phyloP scores from a whole-genome alignment of 2,797 vertebrate species.

The Nasua narica region DNA sequence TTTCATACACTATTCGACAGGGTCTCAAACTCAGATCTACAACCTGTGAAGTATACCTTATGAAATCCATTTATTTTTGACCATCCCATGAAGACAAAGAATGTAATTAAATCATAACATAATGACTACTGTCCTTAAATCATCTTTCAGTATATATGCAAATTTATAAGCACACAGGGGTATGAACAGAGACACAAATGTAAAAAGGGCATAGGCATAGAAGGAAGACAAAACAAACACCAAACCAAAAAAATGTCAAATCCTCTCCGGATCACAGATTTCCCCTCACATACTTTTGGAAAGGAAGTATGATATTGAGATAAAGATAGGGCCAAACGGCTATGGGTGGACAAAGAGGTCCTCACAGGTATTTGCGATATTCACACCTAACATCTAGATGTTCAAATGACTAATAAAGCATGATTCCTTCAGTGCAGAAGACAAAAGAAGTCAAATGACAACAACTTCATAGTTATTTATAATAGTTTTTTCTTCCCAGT shows the following conservation, averaged over 20 bases:
- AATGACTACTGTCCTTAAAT: background rate
- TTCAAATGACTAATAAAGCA: background rate
- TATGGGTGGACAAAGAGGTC: background rate
- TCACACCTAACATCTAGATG: background rate
- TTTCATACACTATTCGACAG: background rate
- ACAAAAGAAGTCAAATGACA: background rate
- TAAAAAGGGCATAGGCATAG: background rate
- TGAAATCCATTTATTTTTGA: constrained; percentile 4
- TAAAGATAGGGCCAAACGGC: background rate
- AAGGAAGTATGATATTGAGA: background rate
- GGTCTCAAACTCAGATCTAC: background rate
- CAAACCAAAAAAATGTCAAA: background rate
- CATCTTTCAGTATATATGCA: background rate
- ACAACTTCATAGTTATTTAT: background rate
- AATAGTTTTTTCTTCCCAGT: background rate
- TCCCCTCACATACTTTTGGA: background rate
- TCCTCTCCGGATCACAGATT: background rate
- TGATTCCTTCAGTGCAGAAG: background rate
- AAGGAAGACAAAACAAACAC: background rate
- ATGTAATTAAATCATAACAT: background rate
- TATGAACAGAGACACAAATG: background rate
- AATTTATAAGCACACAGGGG: background rate
- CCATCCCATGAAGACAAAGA: background rate
- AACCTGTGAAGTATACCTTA: background rate
- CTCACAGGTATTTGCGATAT: background rate